Percentiles rank a stretch among this genome's conserved stretches.
Evolutionary conservation across 2,113 vertebrate genomes (phyloP).

Genomic region (Pituophis catenifer): DNA sequence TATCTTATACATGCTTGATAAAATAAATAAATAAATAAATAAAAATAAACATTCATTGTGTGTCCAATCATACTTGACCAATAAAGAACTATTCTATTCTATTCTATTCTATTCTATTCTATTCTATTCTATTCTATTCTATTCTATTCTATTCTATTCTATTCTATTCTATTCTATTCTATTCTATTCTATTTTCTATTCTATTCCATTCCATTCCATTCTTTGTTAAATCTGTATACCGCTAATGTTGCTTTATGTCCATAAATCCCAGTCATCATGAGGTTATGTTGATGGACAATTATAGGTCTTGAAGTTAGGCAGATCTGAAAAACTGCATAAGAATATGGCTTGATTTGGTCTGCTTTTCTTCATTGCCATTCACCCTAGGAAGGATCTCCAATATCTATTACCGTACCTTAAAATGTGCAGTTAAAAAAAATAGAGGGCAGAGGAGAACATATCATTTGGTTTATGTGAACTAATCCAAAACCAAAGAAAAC

Average conservation of each 20-base stretch:
- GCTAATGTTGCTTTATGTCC: neutral
- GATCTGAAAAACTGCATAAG: neutral
- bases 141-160: neutral
- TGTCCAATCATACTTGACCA: neutral
- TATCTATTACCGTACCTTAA: neutral
- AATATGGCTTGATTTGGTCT: neutral
- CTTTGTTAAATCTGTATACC: neutral
- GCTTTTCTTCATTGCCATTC: neutral
- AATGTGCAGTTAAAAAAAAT: neutral
- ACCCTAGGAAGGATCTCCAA: neutral
- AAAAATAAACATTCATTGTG: too few species aligned
- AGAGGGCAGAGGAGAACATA: neutral
- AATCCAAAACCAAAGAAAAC: neutral
- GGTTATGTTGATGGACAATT: neutral
- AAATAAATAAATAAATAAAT: too few species aligned
- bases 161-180: too few species aligned
- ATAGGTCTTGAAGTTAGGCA: neutral
- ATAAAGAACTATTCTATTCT: neutral
- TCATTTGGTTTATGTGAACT: neutral
- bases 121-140: too few species aligned
- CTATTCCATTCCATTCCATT: neutral
- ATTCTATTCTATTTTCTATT: neutral
- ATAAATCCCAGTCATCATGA: neutral
- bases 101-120: too few species aligned
- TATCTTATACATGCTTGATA: too few species aligned